Conservation (phyloP, 2,888 invertebrate genomes). For the Myopa testacea region DNA sequence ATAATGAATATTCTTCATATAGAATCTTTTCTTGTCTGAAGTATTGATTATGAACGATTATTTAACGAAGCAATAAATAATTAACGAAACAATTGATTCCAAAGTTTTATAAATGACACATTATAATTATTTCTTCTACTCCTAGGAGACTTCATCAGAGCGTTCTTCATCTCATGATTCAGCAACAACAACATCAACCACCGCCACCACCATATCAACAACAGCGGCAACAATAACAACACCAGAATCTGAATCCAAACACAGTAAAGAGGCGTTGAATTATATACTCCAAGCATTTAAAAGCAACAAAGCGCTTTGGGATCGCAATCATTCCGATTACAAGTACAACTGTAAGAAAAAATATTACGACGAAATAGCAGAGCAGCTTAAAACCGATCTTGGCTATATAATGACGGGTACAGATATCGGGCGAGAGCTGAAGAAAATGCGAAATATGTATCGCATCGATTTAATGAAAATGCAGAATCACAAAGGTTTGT, state of each 20-base stretch:
- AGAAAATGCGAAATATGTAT: conserved; percentile 59
- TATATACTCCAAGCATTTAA: conserved; percentile 57
- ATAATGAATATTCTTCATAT: too few species aligned
- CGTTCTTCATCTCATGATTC: conserved; percentile 29
- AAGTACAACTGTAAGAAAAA: conserved; percentile 59
- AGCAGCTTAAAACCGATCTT: conserved; percentile 53
- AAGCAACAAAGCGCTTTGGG: conserved; percentile 59
- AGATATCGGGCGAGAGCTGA: conserved; percentile 57
- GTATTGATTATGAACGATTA: too few species aligned
- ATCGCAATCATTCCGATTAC: conserved; percentile 60
- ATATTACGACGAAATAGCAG: conserved; percentile 54
- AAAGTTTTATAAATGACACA: background rate
- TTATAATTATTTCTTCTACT: background rate
- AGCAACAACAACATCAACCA: background rate
- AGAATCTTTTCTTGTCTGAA: too few species aligned
- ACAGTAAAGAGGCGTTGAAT: conserved; percentile 52
- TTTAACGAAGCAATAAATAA: too few species aligned
- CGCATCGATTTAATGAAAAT: conserved; percentile 58
- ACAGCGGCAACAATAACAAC: background rate
- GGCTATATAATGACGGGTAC: conserved; percentile 52
- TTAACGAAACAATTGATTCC: too few species aligned
- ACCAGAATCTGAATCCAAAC: conserved; percentile 42
- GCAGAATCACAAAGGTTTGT: conserved; percentile 58
- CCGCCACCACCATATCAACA: background rate
- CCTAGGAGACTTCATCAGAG: conserved; percentile 27